Evolutionary conservation across 2,888 invertebrate genomes (phyloP), one percentile per base, ranked within the genome.

Genomic region (Meliscaeva auricollis): DNA sequence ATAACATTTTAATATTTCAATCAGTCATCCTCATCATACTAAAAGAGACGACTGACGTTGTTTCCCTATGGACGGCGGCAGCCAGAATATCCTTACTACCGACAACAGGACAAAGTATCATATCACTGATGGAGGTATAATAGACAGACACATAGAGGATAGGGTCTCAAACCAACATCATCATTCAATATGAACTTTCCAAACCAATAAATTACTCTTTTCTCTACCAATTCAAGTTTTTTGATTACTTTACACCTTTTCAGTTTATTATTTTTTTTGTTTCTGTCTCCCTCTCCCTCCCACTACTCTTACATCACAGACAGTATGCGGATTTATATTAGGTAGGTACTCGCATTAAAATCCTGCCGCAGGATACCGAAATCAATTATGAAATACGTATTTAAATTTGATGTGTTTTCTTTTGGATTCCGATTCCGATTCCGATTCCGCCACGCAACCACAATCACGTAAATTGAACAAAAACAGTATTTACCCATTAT

Each of bases 1-100:
- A 44, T 73, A 44, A 41, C 64, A 56, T 77, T 81, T 85, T 76
- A 68, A 81, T 85, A 81, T 81, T 77, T 85, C 85, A 80, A 80
- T 76, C 85, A 73, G 52, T 80, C 85, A 75, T 75, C 83, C 46
- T 80, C 85, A 75, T 75, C 83, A 62, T 32, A 46, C 26, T 30
- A 15, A 11, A 5, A 41, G 22, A n/a, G n/a, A n/a, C n/a, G n/a
- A 13, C 44, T 35, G 44, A 20, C 44, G 17, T 17, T 56, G 32
- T 20, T 15, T 64, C 20, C 1, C 46, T 26, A 13, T 20, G 11
- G 30, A 11, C 38, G 6, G 13, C 11, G 9, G 13, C 38, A 9
- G 13, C 32, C 30, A 1, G 60, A 50, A 20, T 15, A 22, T 32
- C 13, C 11, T 38, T 9, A 3, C 4, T 38, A 1, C 35, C 2